Evolutionary conservation across 2,888 invertebrate genomes (phyloP), one percentile per base, ranked within the genome.

Genomic region (Oegoconia quadripuncta): DNA sequence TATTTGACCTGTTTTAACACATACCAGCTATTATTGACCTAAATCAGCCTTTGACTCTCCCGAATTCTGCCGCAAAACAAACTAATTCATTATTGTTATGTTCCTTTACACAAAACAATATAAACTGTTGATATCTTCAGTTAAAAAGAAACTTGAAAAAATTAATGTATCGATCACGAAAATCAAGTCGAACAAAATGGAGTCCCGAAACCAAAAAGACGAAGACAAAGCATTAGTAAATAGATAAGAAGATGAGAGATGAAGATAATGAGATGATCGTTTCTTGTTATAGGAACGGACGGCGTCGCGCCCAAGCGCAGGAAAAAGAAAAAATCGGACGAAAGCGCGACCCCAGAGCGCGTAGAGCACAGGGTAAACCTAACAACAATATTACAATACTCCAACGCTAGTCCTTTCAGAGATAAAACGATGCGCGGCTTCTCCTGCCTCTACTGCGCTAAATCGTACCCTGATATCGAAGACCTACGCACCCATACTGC

Each of bases 251-350:
- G 65, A 49, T 55, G 61, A 27, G n/a, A n/a, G 15, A 17, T 18
- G 15, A 23, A 25, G 35, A 26, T 35, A 35, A 28, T 35, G 74
- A 83, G 78, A 74, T 79, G 68, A 64, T 72, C 82, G 79, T 83
- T 83, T 79, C 74, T 62, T 84, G 84, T 86, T 86, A 70, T 86
- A 86, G 86, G 83, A 75, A 74, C 73, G 69, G 74, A 68, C 55
- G 70, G 62, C 60, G 77, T 55, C 63, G 59, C 60, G 64, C 67
- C 68, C 62, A 81, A 80, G 64, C 67, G 69, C 68, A 79, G 65
- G 62, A 79, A 69, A 75, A 75, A 65, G 74, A 78, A 74, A 79
- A 81, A 74, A 66, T 63, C 71, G 8, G 75, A 76, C 46, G 71
- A 64, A 41, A 83, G 83, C 67, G 86, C 86, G 2, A 87, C 86